phyloP scores from a whole-genome alignment of 2,113 vertebrate genomes.

The Ailuropoda melanoleuca region DNA sequence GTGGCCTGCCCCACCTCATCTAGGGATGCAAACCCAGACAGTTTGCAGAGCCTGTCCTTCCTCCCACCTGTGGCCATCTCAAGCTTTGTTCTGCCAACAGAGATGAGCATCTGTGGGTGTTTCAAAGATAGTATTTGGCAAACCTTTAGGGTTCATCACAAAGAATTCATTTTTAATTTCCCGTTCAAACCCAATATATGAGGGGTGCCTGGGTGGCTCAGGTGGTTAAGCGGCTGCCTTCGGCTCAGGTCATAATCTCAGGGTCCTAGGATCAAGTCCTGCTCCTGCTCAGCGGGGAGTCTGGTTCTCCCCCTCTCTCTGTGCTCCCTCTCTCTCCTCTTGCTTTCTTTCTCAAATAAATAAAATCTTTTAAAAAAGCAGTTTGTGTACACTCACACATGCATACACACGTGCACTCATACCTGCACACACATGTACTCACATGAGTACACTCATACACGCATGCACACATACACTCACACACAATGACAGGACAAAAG shows the following conservation, averaged over 20 bases:
- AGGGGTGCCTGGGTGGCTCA: not conserved
- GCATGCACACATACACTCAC: not conserved
- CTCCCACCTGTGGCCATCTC: fast-evolving
- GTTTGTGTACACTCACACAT: not conserved
- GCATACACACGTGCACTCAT: not conserved
- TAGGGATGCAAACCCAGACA: no score
- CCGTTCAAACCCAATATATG: not conserved
- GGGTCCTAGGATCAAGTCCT: no score
- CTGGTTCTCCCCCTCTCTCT: no score
- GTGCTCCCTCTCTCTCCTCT: no score
- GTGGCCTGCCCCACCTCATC: not conserved
- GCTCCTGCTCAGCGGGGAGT: no score
- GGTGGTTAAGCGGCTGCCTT: not conserved
- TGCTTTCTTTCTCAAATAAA: not conserved
- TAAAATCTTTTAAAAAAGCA: not conserved
- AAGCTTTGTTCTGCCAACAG: not conserved
- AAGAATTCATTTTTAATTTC: not conserved
- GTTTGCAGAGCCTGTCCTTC: fast-evolving
- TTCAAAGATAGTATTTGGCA: not conserved
- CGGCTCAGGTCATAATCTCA: not conserved
- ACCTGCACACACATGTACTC: no score
- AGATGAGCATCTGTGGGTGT: not conserved
- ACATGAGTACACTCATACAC: fast-evolving
- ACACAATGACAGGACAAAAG: not conserved
- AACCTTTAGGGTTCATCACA: not conserved